phyloP scores from a whole-genome alignment of 2,113 vertebrate species.

The Oophaga pumilio region DNA sequence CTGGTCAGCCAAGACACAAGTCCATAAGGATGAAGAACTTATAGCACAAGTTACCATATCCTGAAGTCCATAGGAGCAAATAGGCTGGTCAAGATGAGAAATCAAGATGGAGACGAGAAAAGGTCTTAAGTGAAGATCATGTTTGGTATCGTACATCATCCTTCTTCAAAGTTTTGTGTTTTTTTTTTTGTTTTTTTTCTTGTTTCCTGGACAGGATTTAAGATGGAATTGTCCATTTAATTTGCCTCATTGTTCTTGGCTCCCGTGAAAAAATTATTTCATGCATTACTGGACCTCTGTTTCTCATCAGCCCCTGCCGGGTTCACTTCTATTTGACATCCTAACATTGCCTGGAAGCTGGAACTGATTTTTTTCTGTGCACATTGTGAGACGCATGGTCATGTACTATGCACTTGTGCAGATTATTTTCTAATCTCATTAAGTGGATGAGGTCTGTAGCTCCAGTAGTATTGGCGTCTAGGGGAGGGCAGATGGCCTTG shows the following conservation, averaged over 20 bases:
- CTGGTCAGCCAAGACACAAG: background rate
- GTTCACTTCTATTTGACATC: background rate
- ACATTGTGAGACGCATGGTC: background rate
- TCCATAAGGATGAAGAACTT: background rate
- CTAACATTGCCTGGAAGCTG: background rate
- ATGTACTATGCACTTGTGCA: conserved; percentile 2
- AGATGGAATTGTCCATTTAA: background rate
- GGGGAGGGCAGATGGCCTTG: conserved; percentile 10
- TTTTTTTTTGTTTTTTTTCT: background rate
- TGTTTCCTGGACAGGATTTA: background rate
- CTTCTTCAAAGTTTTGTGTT: background rate
- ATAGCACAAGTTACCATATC: background rate
- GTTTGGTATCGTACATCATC: background rate
- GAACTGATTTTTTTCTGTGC: background rate
- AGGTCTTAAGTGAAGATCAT: accelerated
- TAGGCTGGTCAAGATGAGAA: background rate
- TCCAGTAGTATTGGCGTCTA: conserved; percentile 20
- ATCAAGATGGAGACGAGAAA: background rate
- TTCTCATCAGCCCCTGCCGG: background rate
- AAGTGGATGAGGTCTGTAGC: conserved; percentile 16
- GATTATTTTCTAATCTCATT: conserved; percentile 6
- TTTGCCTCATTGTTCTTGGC: background rate
- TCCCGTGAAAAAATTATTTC: background rate
- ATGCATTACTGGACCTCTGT: background rate
- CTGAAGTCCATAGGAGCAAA: background rate